Evolutionary conservation across 2,888 invertebrate species (phyloP), one percentile per base, ranked within the genome.

Genomic region (Tetrapedia diversipes): DNA sequence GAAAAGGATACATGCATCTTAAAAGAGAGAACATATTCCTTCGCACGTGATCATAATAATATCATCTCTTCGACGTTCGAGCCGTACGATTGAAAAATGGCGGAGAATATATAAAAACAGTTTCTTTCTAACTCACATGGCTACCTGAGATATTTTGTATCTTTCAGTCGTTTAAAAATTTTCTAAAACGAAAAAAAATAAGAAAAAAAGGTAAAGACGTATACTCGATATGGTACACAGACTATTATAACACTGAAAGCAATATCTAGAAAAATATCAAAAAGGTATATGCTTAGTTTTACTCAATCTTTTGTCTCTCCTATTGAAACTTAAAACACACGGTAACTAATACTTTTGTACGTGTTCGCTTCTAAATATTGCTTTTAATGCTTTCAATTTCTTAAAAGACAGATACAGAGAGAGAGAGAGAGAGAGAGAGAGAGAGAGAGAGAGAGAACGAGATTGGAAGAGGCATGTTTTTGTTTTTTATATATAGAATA

Each of bases 381-480:
- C 80, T 73, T 59, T 60, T 68, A 70, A 80, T 74, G 67, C 67
- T 67, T 63, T 61, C 53, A 68, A 63, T 61, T 45, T 67, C 37
- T 69, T 75, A 14, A 41, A 63, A 27, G 39, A 72, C 47, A 74
- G 29, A 73, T 16, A 45, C 51, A 63, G 47, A 45, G 64, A 61
- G 39, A 43, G n/a, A 41, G 63, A 27, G 39, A 72, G 51, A 74
- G 29, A 73, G 19, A 45, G 54, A 63, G 47, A 45, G 64, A 61
- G 39, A 43, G 70, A 29, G 45, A 75, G 37, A 53, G 71, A 27
- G 47, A 75, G 49, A 75, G 60, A 64, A 56, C 39, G 66, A 74
- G 59, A 56, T 64, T 80, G 87, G 87, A 88, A 88, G 85, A 88
- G 84, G 78, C 83, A 76, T 72, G 78, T 85, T 82, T 68, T 78